These are phyloP conservation scores for Cryptocephalus primarius DNA, from an alignment of 2,888 invertebrate genomes.

Conservation along the genomic window DNA sequence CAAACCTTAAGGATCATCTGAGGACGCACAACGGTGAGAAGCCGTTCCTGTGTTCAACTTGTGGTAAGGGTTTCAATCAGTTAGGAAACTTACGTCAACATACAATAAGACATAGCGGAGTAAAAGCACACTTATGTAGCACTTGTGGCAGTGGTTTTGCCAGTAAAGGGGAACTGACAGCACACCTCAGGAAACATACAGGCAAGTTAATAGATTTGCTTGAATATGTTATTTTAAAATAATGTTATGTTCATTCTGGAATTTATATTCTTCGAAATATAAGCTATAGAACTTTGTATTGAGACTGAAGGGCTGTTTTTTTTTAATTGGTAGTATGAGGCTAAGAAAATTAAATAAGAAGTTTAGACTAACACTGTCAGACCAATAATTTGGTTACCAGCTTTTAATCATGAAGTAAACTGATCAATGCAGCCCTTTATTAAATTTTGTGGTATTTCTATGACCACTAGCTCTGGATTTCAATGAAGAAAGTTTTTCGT, in stretches of 20 bases:
- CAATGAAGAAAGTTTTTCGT: too few relatives aligned
- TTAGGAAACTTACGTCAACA: constrained; percentile 35
- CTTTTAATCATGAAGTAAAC: too few relatives aligned
- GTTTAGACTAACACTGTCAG: too few relatives aligned
- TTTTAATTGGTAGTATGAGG: too few relatives aligned
- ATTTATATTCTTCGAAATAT: too few relatives aligned
- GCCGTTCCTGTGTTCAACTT: constrained; percentile 37
- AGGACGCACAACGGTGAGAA: constrained; percentile 38
- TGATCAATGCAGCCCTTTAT: too few relatives aligned
- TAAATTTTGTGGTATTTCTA: too few relatives aligned
- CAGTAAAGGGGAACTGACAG: constrained; percentile 37
- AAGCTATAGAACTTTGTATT: too few relatives aligned
- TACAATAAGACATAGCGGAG: constrained; percentile 36
- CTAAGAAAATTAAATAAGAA: too few relatives aligned
- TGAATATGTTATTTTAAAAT: neutral
- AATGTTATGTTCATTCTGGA: neutral
- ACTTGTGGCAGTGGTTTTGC: constrained; percentile 38
- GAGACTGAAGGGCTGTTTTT: too few relatives aligned
- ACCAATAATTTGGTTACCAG: too few relatives aligned
- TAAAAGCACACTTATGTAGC: constrained; percentile 38
- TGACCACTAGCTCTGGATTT: too few relatives aligned
- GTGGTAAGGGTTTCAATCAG: constrained; percentile 40
- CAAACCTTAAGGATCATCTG: constrained; percentile 38
- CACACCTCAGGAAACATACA: constrained; percentile 38
- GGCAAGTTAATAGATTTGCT: constrained; percentile 19